Base-by-base conservation (phyloP, 2,797 vertebrate species). In the Phrynocephalus vlangalii region DNA sequence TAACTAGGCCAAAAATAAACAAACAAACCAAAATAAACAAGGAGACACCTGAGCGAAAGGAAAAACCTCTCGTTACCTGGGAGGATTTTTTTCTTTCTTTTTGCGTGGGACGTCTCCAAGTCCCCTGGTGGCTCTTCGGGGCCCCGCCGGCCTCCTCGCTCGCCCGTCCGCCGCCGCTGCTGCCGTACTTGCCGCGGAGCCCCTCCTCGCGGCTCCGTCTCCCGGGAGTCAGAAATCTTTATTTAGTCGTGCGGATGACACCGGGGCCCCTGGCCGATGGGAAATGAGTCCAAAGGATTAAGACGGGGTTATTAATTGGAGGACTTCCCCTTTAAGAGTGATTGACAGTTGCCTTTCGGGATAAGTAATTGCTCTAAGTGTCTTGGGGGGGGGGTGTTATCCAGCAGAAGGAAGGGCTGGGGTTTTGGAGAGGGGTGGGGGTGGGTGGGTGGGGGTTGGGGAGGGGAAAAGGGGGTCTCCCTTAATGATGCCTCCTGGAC, bases 241-340 rank as follows among this genome's bases (percentile, higher is more conserved):
- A 95, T 95, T 95, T 95, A 94, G 94, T 94, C 94, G 94, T 93
- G 94, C 94, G 94, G 95, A 97, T 97, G 97, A 97, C 95, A 96
- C 94, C 92, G 95, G 96, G 94, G 94, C 94, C 85, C 94, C 85
- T 70, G 95, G 60, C 95, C 95, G 96, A 97, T 96, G 97, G 96
- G 97, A 96, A 97, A 96, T 96, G 96, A 97, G 97, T 97, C 96
- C 88, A 96, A 93, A 94, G 97, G 98, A 98, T 98, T 98, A 98
- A 93, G 97, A 92, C 95, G 96, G 96, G 97, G 95, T 96, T 97
- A 98, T 97, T 98, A 98, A 98, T 98, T 97, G 97, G 97, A 97
- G 97, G 97, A 97, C 97, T 96, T 97, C 97, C 97, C 97, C 97
- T 98, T 97, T 98, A 33, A 98, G 97, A 97, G 97, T 98, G 98